Percentiles rank a stretch among this genome's conserved stretches.
These are phyloP conservation scores for Loripinus fragilis DNA, from an alignment of 2,888 invertebrate genomes.

Conservation along the genomic window DNA sequence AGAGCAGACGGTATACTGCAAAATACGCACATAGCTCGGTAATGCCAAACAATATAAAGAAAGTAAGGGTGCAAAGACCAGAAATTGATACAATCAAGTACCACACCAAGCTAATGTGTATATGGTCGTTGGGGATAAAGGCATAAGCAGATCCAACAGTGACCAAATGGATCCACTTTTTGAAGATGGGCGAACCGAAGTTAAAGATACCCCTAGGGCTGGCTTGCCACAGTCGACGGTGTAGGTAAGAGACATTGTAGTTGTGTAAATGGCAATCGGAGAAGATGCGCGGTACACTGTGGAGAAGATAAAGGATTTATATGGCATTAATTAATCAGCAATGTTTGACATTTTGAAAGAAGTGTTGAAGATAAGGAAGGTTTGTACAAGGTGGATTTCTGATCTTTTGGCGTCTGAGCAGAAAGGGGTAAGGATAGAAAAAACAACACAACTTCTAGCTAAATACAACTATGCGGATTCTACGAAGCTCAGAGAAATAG, in stretches of 20 bases:
- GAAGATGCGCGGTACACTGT: conserved; percentile 18
- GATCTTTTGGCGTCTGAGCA: conserved; percentile 4
- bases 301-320: conserved; percentile 23
- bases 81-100: too few species aligned
- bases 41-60: not conserved
- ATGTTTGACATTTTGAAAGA: conserved; percentile 10
- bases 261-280: conserved; percentile 11
- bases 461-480: not conserved
- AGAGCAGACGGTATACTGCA: conserved; percentile 17
- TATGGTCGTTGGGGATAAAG: not conserved
- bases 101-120: conserved; percentile 5
- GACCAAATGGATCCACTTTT: conserved; percentile 9
- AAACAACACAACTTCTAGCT: not conserved
- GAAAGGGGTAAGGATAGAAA: not conserved
- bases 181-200: not conserved
- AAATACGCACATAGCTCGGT: conserved; percentile 15
- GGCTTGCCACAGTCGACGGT: conserved; percentile 1
- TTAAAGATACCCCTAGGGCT: not conserved
- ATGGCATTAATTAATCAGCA: not conserved
- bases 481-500: not conserved
- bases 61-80: too few species aligned
- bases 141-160: conserved; percentile 13
- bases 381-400: conserved; percentile 16
- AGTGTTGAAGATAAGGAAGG: conserved; percentile 18
- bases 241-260: conserved; percentile 1